Base-by-base conservation (phyloP, 2,113 vertebrate genomes). In the Pithys albifrons region DNA sequence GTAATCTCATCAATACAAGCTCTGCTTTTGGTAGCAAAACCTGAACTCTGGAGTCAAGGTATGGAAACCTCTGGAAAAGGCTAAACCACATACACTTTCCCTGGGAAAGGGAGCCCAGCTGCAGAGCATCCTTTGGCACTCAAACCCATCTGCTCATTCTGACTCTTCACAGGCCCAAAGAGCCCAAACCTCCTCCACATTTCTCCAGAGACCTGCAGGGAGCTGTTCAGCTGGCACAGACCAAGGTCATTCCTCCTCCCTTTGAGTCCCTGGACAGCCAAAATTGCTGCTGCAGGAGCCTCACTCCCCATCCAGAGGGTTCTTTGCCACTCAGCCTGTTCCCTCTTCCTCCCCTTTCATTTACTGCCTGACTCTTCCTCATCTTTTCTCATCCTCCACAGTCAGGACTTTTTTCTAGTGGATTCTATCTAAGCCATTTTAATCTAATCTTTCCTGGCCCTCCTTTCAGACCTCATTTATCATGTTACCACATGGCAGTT, bases 381-480 rank as follows among this genome's bases (percentile, higher is more conserved):
- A 82, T 71, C 64, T 76, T 72, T 94, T 92, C 74, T 31, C 64
- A 74, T 69, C 74, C n/a, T 37, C 89, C 67, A 24, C 31, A 89
- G 41, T 52, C 85, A 41, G n/a, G 64, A 16, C 27, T 94, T 91
- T 57, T 57, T 51, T 69, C 82, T 51, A 13, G 48, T 17, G 35
- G 69, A 92, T 91, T 89, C 89, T 37, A 3, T 72, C 79, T 45
- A 22, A 67, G 39, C 35, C 77, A 4, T 82, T 95, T 90, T 77
- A 89, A 88, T 91, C 72, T 66, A 24, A 85, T 93, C 74, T 83
- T 89, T 75, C 64, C 45, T 45, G 31, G 78, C 64, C 93, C 85
- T 78, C 74, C 86, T 91, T 88, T 85, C 90, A 82, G 65, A 76
- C 45, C 84, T 92, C 90, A 89, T 96, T 96, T 88, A 89, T 91